Evolutionary conservation across 2,888 invertebrate genomes (phyloP).

Genomic region (Malacosoma neustria): DNA sequence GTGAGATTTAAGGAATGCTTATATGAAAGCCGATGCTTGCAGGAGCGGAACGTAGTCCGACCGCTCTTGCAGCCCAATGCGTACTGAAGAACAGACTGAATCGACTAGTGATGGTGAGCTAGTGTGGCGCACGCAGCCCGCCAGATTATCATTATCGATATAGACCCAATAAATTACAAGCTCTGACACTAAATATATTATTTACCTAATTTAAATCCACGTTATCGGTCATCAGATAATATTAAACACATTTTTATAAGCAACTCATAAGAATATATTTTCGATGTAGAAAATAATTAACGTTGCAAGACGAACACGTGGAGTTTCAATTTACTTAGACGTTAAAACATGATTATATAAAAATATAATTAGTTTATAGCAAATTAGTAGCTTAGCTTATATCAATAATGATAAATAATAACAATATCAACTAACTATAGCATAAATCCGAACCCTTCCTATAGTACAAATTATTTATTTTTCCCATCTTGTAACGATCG

Average conservation of each 20-base stretch:
- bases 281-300: no score
- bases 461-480: no score
- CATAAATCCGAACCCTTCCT: no score
- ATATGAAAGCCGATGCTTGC: conserved; percentile 34
- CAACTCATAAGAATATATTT: no score
- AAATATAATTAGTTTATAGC: no score
- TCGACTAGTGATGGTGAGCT: conserved; percentile 19
- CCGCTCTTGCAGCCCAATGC: conserved; percentile 36
- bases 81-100: conserved; percentile 52
- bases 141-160: conserved; percentile 46
- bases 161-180: neutral
- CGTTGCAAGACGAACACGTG: no score
- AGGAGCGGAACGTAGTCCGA: conserved; percentile 21
- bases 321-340: no score
- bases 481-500: conserved; percentile 1
- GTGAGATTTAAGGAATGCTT: conserved; percentile 35
- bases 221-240: conserved; percentile 5
- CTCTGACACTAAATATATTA: neutral
- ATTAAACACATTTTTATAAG: no score
- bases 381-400: no score
- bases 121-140: conserved; percentile 60
- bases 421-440: no score
- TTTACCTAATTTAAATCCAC: conserved; percentile 15
- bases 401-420: no score
- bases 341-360: no score